Evolutionary conservation across 2,113 vertebrate genomes (phyloP), one percentile per base, ranked within the genome.

Genomic region (Malurus cyaneus): DNA sequence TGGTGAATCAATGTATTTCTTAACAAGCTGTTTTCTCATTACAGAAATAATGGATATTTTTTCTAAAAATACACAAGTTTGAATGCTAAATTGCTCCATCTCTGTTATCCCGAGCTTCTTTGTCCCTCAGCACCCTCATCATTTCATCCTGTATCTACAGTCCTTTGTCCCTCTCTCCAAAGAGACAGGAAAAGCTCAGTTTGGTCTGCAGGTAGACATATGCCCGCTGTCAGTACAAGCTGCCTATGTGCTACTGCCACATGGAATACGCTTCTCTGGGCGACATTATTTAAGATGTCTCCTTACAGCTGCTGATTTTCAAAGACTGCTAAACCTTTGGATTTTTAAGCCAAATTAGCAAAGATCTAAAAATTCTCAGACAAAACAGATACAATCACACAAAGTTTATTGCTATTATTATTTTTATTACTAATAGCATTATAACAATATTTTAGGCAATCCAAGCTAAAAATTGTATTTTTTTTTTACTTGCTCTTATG

Each of bases 111-210:
- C 0, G 1, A 76, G 18, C 32, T 74, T 39, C 72, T 66, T 21
- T 4, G 2, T 5, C 8, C 28, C 13, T 8, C 24, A 34, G 64
- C 29, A 67, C 29, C 41, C 34, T 42, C 74, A n/a, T 2, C 0
- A 0, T 80, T 80, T 39, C 64, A 73, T 29, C 41, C 73, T 2
- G 1, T 6, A 15, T 9, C 44, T 56, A 59, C 3, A 5, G 26
- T 6, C 18, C 47, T 78, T 20, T 60, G 67, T 24, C 5, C 7
- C 29, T 13, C 28, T 83, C 4, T 21, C n/a, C 64, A 54, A 29
- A 65, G 31, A 65, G n/a, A 23, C 1, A 12, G 69, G 18, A 47
- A 29, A 46, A 92, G 26, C 34, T 73, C n/a, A 32, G 25, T 49
- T 56, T 74, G 79, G 44, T 65, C 62, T 42, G 21, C 12, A 91